phyloP scores from a whole-genome alignment of 1,140 invertebrate species.

The Pseudomyrmex sp. region DNA sequence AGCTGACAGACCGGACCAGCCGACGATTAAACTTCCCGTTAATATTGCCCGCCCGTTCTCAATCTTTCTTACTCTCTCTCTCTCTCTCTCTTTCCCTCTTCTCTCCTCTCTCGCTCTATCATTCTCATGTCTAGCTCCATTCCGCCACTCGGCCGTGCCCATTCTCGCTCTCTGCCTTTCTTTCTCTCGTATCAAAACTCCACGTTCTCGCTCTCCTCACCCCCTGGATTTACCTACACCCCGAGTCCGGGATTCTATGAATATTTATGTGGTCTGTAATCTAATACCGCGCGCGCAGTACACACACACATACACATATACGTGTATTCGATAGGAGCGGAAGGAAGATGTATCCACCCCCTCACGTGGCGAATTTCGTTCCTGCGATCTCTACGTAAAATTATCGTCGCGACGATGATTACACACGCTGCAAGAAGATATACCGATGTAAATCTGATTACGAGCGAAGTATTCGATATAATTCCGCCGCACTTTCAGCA shows the following conservation, averaged over 20 bases:
- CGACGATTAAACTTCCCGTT: slow-evolving; percentile 84
- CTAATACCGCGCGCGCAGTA: slow-evolving; percentile 62
- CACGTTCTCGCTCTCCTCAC: slow-evolving; percentile 41
- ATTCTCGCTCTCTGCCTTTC: slow-evolving; percentile 30
- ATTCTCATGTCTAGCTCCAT: slow-evolving; percentile 58
- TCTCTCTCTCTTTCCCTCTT: slow-evolving; percentile 28
- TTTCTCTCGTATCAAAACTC: slow-evolving; percentile 13
- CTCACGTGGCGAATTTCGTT: slow-evolving; percentile 37
- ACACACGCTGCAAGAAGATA: neutral
- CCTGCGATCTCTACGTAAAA: slow-evolving; percentile 12
- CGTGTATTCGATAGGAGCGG: neutral
- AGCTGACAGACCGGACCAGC: slow-evolving; percentile 81
- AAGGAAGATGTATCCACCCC: slow-evolving; percentile 48
- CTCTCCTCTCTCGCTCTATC: slow-evolving; percentile 45
- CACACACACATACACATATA: neutral
- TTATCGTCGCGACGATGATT: neutral
- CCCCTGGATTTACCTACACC: slow-evolving; percentile 71
- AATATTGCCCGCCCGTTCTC: slow-evolving; percentile 79
- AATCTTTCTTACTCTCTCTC: slow-evolving; percentile 61
- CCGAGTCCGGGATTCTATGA: slow-evolving; percentile 70
- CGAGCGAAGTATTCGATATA: neutral
- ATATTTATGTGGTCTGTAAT: slow-evolving; percentile 78
- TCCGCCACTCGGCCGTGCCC: slow-evolving; percentile 28
- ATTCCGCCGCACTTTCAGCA: neutral
- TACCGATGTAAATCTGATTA: neutral